Base-by-base conservation (phyloP, 2,113 vertebrate genomes). In the Puntigrus tetrazona region DNA sequence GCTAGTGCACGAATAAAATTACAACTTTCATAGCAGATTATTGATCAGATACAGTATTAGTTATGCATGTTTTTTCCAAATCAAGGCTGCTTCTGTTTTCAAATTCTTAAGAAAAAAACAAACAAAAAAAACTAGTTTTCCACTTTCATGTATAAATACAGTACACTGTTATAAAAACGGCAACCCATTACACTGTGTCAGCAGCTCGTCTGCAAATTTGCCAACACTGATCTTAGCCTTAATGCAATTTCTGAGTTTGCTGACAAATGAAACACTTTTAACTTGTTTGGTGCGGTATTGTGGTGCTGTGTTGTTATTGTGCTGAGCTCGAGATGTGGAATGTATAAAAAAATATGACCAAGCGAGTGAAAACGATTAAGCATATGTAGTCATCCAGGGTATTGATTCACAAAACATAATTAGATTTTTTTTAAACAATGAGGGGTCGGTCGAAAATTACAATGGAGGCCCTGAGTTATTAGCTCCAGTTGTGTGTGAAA, bases 401-500 rank as follows among this genome's bases (percentile, higher is more conserved):
- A 67, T 67, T 20, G 29, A 67, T 67, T 67, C 29, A 20, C 20
- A 67, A 67, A 34, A 8, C 31, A 65, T 65, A 31, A 63, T 63
- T 31, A 65, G 7, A 7, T 31, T 14, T 59, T 61, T 63, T 63
- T 61, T 65, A 7, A 34, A 55, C 22, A 55, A 34, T 67, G 63
- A 34, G 29, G 34, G 3, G 34, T 70, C 31, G 3, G 4, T 20
- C 22, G 8, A 70, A 22, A 38, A 70, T 70, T 70, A 41, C 67
- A 70, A n/a, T 70, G 67, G 59, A 63, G 59, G n/a, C 11, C 13
- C 1, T 63, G 59, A 14, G 27, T 63, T 63, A 63, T 29, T 63
- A 63, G n/a, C 59, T 63, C 4, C 59, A 63, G 59, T 63, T 86
- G 81, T 47, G 29, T 70, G 16, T 1, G 63, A 87, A 69, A 29